Evolutionary conservation across 1,140 invertebrate genomes (phyloP).

Genomic region (Drosophila watanabei): DNA sequence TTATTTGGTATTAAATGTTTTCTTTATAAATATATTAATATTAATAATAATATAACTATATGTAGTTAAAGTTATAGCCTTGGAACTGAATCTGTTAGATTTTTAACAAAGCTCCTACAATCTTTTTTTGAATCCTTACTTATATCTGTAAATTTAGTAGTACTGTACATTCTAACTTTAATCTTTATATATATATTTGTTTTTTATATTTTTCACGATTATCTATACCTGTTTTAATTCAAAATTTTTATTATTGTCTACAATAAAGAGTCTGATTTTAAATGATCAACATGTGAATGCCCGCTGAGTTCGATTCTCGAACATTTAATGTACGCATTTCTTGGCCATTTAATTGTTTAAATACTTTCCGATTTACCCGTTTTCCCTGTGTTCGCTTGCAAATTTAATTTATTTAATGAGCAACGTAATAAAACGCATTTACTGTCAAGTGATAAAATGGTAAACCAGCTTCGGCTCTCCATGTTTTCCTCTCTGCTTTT

Average conservation of each 20-base stretch:
- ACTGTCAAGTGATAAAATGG: slow-evolving; percentile 83
- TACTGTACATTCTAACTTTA: no score
- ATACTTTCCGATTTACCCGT: slow-evolving; percentile 36
- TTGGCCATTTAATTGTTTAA: slow-evolving; percentile 46
- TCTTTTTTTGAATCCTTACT: no score
- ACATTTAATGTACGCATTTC: slow-evolving; percentile 20
- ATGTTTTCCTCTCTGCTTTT: slow-evolving; percentile 22
- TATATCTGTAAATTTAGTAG: not conserved
- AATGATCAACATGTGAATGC: slow-evolving; percentile 10
- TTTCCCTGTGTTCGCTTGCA: slow-evolving; percentile 34
- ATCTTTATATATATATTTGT: no score
- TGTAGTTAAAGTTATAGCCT: no score
- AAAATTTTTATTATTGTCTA: not conserved
- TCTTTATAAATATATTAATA: no score
- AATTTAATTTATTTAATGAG: slow-evolving; percentile 84
- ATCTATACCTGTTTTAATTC: not conserved
- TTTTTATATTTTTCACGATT: not conserved
- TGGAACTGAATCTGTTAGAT: no score
- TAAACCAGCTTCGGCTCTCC: slow-evolving; percentile 54
- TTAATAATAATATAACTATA: no score
- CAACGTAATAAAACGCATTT: slow-evolving; percentile 79
- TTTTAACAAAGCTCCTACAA: no score
- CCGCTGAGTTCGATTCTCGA: not conserved
- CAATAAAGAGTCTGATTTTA: slow-evolving; percentile 2
- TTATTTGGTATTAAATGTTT: no score